Conservation (phyloP, 2,888 invertebrate genomes). For the Drosophila ezoana region DNA sequence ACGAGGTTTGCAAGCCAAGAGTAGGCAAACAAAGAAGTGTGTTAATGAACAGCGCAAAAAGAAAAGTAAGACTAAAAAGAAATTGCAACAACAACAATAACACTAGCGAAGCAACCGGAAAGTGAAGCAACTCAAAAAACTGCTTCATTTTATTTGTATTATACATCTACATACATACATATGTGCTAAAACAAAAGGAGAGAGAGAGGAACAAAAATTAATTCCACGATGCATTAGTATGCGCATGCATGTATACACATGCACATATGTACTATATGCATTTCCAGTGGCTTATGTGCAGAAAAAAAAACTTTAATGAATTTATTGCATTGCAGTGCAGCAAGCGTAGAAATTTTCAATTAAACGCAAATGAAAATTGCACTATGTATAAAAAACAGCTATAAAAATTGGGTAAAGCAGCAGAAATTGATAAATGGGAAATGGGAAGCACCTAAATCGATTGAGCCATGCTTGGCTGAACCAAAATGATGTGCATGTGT, state of each 20-base stretch:
- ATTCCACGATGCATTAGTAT: constrained; percentile 22
- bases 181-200: constrained; percentile 8
- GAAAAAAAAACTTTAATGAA: constrained; percentile 24
- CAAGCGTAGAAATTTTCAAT: constrained; percentile 42
- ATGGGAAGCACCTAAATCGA: constrained; percentile 44
- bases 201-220: constrained; percentile 9
- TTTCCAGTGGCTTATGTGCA: constrained; percentile 17
- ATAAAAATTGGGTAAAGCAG: constrained; percentile 44
- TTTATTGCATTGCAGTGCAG: constrained; percentile 45
- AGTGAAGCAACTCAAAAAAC: constrained; percentile 52
- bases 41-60: constrained; percentile 64
- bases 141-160: constrained; percentile 44
- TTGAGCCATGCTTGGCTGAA: constrained; percentile 32
- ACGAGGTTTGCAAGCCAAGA: constrained; percentile 37
- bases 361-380: constrained; percentile 34
- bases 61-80: constrained; percentile 33
- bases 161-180: neutral
- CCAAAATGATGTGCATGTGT: constrained; percentile 14
- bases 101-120: constrained; percentile 52
- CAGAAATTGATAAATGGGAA: constrained; percentile 36
- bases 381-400: constrained; percentile 19
- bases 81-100: constrained; percentile 31
- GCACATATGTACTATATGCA: neutral
- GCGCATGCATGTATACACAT: constrained; percentile 4
- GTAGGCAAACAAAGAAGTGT: constrained; percentile 60